Evolutionary conservation across 2,113 vertebrate species (phyloP), one percentile per base, ranked within the genome.

Genomic region (Halcyon senegalensis): DNA sequence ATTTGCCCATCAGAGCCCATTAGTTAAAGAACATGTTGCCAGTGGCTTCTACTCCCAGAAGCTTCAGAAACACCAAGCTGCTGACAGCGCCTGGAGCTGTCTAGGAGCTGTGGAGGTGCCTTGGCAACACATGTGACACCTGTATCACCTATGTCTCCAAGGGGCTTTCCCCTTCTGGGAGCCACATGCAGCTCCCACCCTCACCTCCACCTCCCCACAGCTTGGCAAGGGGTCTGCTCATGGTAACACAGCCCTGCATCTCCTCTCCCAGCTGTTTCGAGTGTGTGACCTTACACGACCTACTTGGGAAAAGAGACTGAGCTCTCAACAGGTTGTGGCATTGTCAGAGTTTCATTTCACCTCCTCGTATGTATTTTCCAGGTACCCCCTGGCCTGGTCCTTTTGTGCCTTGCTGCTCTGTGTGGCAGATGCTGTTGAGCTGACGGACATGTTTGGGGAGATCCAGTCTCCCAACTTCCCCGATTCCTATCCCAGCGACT

Each of bases 381-480:
- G 99, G 96, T 93, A 64, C 74, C 55, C 97, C 7, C 81, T 98
- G 62, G 85, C 97, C n/a, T 97, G 91, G 58, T 95, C 78, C 55
- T 80, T 97, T 48, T 98, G 96, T 94, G 93, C 95, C 79, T 97
- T 89, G 85, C 94, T 97, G 60, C 89, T 95, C 33, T 75, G 67
- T 1, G n/a, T 37, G 24, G 94, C 79, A 5, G 96, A 96, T 41
- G 84, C 98, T 10, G 73, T 98, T 16, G 96, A 98, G 28, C 94
- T 98, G 51, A 98, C 97, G 0, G 97, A 98, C 20, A 99, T 98
- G 98, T 99, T 98, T 70, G 99, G 99, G 17, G 98, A 98, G 96
- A 98, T 99, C 51, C 97, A 97, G 87, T 99, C 99, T 1, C 99
- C 99, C 24, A 98, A 98, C 95, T 99, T 98, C 94, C 99, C 99